Percentiles rank a stretch among this genome's conserved stretches.
These are phyloP conservation scores for Sterrhoptilus dennistouni DNA, from an alignment of 2,113 vertebrate genomes.

Conservation along the genomic window DNA sequence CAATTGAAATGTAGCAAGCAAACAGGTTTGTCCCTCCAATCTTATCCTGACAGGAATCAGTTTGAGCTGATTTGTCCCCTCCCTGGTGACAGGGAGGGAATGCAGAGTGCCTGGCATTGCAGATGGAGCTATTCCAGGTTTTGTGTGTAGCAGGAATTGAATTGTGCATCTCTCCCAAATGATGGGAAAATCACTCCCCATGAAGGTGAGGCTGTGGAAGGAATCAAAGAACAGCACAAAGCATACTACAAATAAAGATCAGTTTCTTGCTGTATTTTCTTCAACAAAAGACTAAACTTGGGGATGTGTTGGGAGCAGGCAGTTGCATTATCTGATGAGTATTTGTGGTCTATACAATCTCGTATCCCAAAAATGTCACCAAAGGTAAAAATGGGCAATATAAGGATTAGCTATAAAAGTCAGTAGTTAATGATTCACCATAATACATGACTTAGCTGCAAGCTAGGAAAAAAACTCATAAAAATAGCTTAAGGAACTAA, in stretches of 20 bases:
- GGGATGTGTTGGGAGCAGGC: not conserved
- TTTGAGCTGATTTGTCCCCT: slow-evolving; percentile 21
- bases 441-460: slow-evolving; percentile 46
- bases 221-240: not conserved
- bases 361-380: not conserved
- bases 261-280: not conserved
- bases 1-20: not conserved
- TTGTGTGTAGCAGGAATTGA: slow-evolving; percentile 13
- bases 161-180: not conserved
- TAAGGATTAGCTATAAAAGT: slow-evolving; percentile 54
- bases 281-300: not conserved
- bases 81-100: not conserved
- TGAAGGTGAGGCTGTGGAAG: slow-evolving; percentile 35
- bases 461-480: slow-evolving; percentile 31
- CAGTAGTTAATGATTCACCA: slow-evolving; percentile 54
- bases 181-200: slow-evolving; percentile 32
- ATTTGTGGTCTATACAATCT: not conserved
- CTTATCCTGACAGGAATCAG: not conserved
- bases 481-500: slow-evolving; percentile 50
- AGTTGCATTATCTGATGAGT: not conserved
- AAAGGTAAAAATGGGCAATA: slow-evolving; percentile 2
- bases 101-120: not conserved
- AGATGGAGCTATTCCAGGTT: not conserved
- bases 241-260: slow-evolving; percentile 11
- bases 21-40: not conserved